Evolutionary conservation across 2,797 vertebrate genomes (phyloP).

Genomic region (Melanitta fusca): DNA sequence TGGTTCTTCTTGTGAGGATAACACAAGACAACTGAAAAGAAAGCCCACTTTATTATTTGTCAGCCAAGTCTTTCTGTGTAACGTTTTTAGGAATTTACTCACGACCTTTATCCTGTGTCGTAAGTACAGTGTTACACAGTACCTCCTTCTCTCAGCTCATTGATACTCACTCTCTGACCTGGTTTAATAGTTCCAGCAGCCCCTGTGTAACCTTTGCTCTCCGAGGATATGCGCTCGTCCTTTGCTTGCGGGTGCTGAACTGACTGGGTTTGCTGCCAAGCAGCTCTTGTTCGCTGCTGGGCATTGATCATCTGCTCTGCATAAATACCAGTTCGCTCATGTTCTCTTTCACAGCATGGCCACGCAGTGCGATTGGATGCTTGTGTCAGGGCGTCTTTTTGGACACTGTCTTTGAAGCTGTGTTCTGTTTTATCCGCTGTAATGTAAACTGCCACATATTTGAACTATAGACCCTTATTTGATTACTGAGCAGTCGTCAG

Average conservation of each 20-base stretch:
- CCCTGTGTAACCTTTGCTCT: neutral
- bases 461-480: neutral
- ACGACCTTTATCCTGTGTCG: neutral
- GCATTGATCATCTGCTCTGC: neutral
- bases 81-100: neutral
- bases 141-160: neutral
- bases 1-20: neutral
- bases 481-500: neutral
- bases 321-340: neutral
- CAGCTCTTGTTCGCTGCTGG: neutral
- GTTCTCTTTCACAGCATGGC: neutral
- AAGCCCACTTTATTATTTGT: neutral
- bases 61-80: neutral
- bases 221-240: neutral
- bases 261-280: neutral
- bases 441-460: neutral
- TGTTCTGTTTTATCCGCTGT: neutral
- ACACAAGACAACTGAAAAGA: neutral
- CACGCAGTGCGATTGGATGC: neutral
- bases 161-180: neutral
- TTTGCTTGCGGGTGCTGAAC: neutral
- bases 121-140: neutral
- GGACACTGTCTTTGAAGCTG: neutral
- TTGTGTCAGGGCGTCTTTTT: neutral
- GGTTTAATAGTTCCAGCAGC: neutral